Conservation (phyloP, 35 echinoderm and acorn worm species). For the Holothuria glaberrima region DNA sequence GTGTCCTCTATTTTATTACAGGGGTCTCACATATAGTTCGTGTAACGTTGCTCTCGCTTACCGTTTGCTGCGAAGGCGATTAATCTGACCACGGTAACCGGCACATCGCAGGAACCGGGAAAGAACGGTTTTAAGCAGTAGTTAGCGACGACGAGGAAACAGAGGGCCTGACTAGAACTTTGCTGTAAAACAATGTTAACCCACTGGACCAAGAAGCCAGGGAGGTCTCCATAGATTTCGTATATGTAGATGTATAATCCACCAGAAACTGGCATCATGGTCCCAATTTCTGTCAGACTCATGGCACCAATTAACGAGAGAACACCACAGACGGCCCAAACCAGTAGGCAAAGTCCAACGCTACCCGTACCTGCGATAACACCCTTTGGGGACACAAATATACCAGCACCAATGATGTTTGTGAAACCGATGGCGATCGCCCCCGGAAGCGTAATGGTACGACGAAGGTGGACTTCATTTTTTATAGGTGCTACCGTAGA, state of each 20-base stretch:
- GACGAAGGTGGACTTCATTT: slow-evolving; percentile 4
- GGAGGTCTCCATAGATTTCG: slow-evolving; percentile 13
- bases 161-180: slow-evolving; percentile 58
- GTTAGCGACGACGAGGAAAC: slow-evolving; percentile 52
- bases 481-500: background rate
- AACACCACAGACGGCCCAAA: slow-evolving; percentile 36
- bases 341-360: slow-evolving; percentile 37
- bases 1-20: too few relatives aligned
- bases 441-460: background rate
- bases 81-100: slow-evolving; percentile 49
- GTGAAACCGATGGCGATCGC: slow-evolving; percentile 10
- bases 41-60: slow-evolving; percentile 33
- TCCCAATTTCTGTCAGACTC: slow-evolving; percentile 36
- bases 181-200: slow-evolving; percentile 61
- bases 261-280: slow-evolving; percentile 2
- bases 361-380: slow-evolving; percentile 5
- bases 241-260: slow-evolving; percentile 46
- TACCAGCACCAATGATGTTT: slow-evolving; percentile 49
- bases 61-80: slow-evolving; percentile 53
- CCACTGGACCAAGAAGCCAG: slow-evolving; percentile 72
- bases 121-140: slow-evolving; percentile 81
- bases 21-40: too few relatives aligned
- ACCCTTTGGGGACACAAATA: slow-evolving; percentile 59
- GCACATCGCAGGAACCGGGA: slow-evolving; percentile 49
- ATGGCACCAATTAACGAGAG: slow-evolving; percentile 34